A percentile compares a stretch with the other conserved stretches of the same genome.
Conservation (phyloP, 2,888 invertebrate genomes). For the Hybos culiciformis region DNA sequence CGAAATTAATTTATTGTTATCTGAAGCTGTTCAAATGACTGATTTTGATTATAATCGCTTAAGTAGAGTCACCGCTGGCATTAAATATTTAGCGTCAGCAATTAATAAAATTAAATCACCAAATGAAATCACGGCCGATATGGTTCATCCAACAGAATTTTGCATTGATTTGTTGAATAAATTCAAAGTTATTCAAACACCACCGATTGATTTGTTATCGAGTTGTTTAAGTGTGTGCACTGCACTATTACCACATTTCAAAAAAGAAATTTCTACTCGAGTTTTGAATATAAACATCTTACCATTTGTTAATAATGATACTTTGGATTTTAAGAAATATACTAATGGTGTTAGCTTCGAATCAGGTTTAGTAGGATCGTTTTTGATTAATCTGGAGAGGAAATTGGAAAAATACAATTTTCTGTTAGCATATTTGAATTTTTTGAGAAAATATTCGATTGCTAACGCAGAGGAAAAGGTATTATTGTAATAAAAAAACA, state of each 20-base stretch:
- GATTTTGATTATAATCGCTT: constrained; percentile 27
- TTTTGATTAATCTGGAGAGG: constrained; percentile 45
- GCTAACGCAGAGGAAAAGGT: constrained; percentile 15
- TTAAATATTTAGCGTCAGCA: constrained; percentile 24
- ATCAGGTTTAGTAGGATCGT: constrained; percentile 45
- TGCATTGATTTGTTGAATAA: constrained; percentile 34
- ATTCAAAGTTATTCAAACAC: constrained; percentile 41
- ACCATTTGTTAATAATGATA: constrained; percentile 39
- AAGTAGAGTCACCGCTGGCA: constrained; percentile 26
- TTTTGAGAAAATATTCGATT: constrained; percentile 32
- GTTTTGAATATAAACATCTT: constrained; percentile 43
- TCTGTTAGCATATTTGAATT: constrained; percentile 37
- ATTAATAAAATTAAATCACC: constrained; percentile 25
- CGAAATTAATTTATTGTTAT: constrained; percentile 42
- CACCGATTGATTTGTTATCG: constrained; percentile 41
- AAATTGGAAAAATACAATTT: constrained; percentile 42
- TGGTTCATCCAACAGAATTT: constrained; percentile 37
- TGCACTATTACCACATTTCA: constrained; percentile 40
- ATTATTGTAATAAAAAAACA: no score
- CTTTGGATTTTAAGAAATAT: constrained; percentile 43
- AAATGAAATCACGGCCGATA: constrained; percentile 28
- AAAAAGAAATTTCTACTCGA: constrained; percentile 43
- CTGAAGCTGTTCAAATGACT: constrained; percentile 20
- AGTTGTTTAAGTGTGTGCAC: constrained; percentile 44
- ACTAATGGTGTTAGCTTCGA: constrained; percentile 48